Percentiles rank a stretch among this genome's conserved stretches.
These are phyloP conservation scores for Neomorphus geoffroyi DNA, from an alignment of 2,797 vertebrate genomes.

Conservation along the genomic window DNA sequence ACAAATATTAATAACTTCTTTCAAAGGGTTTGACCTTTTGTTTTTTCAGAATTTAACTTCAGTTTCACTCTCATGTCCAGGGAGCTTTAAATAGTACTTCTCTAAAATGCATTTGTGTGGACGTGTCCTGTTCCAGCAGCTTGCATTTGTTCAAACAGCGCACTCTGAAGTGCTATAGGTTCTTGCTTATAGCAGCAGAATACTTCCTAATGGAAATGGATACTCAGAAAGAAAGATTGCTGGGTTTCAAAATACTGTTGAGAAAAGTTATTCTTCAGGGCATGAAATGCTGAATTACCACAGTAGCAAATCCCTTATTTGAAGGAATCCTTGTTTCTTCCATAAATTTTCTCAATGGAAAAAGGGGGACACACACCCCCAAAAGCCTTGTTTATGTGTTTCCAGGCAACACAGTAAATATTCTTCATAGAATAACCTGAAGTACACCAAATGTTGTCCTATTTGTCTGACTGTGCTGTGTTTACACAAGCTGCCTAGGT, in stretches of 20 bases:
- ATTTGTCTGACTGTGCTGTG: slow-evolving; percentile 33
- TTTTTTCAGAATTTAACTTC: not conserved
- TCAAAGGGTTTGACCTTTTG: not conserved
- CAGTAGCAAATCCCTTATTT: not conserved
- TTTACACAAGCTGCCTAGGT: slow-evolving; percentile 46
- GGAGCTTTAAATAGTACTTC: not conserved
- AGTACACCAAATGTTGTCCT: not conserved
- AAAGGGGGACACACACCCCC: not conserved
- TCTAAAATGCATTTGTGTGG: not conserved
- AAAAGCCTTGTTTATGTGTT: not conserved
- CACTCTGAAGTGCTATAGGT: not conserved
- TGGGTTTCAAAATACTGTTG: not conserved
- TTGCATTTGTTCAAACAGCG: not conserved
- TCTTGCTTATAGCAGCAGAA: not conserved
- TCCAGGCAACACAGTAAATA: not conserved
- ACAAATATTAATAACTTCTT: not conserved
- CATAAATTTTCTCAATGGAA: not conserved
- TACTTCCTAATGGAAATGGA: not conserved
- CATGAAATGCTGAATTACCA: not conserved
- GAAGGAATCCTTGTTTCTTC: not conserved
- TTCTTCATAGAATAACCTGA: not conserved
- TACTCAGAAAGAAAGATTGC: not conserved
- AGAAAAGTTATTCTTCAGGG: not conserved
- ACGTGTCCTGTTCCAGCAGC: not conserved
- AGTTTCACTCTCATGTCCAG: not conserved